A percentile compares a stretch with the other conserved stretches of the same genome.
phyloP scores from a whole-genome alignment of 2,888 invertebrate species.

The Cephus spinipes region DNA sequence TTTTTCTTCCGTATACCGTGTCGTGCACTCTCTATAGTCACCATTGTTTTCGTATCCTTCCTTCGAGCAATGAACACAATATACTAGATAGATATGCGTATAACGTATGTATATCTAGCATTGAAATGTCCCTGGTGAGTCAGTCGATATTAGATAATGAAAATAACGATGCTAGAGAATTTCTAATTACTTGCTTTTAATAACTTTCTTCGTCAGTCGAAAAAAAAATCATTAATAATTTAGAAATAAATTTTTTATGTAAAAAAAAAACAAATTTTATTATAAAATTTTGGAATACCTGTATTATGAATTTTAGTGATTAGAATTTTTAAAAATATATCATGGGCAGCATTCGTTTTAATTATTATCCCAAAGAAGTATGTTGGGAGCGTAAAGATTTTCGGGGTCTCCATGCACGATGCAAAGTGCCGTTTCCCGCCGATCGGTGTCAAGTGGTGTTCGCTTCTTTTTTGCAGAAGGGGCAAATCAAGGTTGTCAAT shows the following conservation, averaged over 20 bases:
- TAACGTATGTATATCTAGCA: neutral
- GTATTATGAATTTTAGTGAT: neutral
- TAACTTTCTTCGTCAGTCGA: neutral
- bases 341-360: neutral
- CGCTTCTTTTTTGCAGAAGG: slow-evolving; percentile 29
- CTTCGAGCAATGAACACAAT: neutral
- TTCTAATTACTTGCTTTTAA: neutral
- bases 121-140: neutral
- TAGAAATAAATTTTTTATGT: neutral
- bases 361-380: neutral
- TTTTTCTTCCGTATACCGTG: neutral
- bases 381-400: neutral
- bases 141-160: neutral
- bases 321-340: neutral
- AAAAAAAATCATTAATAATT: neutral
- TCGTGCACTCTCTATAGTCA: neutral
- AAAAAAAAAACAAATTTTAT: no score
- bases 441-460: slow-evolving; percentile 19
- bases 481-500: slow-evolving; percentile 33
- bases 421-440: neutral
- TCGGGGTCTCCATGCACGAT: neutral
- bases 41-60: neutral
- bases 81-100: neutral
- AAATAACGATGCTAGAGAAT: neutral
- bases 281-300: neutral